Evolutionary conservation across 2,797 vertebrate genomes (phyloP).

Genomic region (Notoglanidium macrostoma): DNA sequence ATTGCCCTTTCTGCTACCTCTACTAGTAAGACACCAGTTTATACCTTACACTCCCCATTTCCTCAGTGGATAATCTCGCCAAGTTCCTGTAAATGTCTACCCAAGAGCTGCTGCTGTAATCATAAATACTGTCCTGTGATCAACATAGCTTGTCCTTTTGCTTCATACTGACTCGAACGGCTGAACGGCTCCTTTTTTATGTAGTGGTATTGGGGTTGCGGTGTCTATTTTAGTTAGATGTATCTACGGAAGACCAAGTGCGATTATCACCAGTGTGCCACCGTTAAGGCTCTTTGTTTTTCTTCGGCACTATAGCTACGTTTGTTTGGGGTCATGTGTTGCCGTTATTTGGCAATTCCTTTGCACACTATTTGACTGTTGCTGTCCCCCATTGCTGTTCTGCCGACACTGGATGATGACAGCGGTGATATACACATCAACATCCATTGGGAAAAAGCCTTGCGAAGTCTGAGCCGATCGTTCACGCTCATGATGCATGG

Average conservation of each 20-base stretch:
- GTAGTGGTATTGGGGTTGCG: background rate
- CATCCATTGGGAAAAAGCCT: too few relatives aligned
- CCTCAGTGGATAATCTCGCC: background rate
- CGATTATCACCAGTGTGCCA: background rate
- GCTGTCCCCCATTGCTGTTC: background rate
- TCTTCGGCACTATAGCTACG: background rate
- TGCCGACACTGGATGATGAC: too few relatives aligned
- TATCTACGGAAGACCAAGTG: too few relatives aligned
- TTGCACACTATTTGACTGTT: background rate
- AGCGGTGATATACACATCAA: too few relatives aligned
- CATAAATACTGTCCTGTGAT: background rate
- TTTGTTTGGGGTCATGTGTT: background rate
- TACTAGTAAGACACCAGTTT: background rate
- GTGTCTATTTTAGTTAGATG: too few relatives aligned
- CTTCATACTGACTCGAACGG: background rate
- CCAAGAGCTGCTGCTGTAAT: background rate
- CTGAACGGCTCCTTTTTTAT: too few relatives aligned
- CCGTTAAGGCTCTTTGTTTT: background rate
- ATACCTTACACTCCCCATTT: background rate
- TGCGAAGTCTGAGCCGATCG: too few relatives aligned
- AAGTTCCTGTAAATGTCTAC: background rate
- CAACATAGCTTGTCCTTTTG: background rate
- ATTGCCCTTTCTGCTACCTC: background rate
- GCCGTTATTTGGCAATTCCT: background rate
- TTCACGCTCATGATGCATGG: too few relatives aligned